These are phyloP conservation scores for Hyphantria cunea DNA, from an alignment of 1,140 invertebrate species.

Conservation along the genomic window DNA sequence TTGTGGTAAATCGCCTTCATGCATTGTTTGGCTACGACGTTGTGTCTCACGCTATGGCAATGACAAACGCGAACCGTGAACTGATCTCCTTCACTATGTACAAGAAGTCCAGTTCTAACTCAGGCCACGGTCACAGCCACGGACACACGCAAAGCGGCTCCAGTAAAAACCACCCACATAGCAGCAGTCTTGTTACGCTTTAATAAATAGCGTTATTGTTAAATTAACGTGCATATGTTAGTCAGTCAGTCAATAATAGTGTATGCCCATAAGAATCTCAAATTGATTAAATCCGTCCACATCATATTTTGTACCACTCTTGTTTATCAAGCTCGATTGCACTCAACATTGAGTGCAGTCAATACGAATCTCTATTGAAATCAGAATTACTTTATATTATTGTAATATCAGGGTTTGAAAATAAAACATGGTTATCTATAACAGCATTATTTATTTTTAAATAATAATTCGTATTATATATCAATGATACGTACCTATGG, in stretches of 20 bases:
- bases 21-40: conserved; percentile 72
- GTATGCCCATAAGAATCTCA: neutral
- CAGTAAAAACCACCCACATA: conserved; percentile 48
- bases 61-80: conserved; percentile 75
- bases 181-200: conserved; percentile 59
- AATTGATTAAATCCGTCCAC: conserved; percentile 7
- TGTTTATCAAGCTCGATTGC: no score
- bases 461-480: conserved; percentile 7
- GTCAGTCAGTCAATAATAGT: neutral
- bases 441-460: conserved; percentile 17
- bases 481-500: conserved; percentile 6
- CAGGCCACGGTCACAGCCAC: conserved; percentile 47
- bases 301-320: neutral
- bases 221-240: conserved; percentile 4
- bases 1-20: conserved; percentile 71
- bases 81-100: conserved; percentile 75
- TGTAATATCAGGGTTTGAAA: conserved; percentile 8
- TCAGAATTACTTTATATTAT: neutral
- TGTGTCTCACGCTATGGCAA: conserved; percentile 73
- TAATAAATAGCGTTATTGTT: conserved; percentile 36
- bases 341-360: neutral
- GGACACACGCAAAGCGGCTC: conserved; percentile 36
- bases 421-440: conserved; percentile 9
- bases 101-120: conserved; percentile 60
- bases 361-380: neutral